Evolutionary conservation across 2,888 invertebrate species (phyloP).

Genomic region (Melikaiella ostensackeni): DNA sequence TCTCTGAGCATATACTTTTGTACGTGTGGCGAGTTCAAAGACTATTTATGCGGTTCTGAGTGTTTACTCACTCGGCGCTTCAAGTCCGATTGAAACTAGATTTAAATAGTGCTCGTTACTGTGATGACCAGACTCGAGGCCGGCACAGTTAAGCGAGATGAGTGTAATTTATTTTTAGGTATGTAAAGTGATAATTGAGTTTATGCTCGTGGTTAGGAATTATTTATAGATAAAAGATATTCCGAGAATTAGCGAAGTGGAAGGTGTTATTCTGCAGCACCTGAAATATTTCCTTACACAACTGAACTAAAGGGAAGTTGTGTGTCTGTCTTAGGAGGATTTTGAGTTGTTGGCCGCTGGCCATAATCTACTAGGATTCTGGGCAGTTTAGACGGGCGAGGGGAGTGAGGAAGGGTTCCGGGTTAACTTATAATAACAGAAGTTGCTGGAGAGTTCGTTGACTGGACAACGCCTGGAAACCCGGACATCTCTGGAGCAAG

Average conservation of each 20-base stretch:
- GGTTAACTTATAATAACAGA: slow-evolving; percentile 78
- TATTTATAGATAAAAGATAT: too few species aligned
- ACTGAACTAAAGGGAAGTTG: slow-evolving; percentile 73
- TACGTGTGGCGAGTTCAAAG: too few species aligned
- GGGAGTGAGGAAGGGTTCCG: slow-evolving; percentile 55
- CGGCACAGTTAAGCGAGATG: too few species aligned
- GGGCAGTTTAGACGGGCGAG: slow-evolving; percentile 52
- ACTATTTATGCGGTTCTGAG: too few species aligned
- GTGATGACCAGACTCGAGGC: too few species aligned
- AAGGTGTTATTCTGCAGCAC: slow-evolving; percentile 75
- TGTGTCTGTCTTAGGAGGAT: slow-evolving; percentile 68
- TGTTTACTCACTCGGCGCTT: too few species aligned
- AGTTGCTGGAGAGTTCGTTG: slow-evolving; percentile 74
- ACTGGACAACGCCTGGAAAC: slow-evolving; percentile 71
- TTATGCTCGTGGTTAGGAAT: too few species aligned
- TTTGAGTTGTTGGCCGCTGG: slow-evolving; percentile 74
- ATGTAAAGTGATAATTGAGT: too few species aligned
- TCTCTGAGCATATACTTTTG: too few species aligned
- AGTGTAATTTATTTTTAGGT: too few species aligned
- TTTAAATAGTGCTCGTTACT: too few species aligned
- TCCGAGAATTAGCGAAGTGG: slow-evolving; percentile 53
- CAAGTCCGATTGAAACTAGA: too few species aligned
- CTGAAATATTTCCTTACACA: slow-evolving; percentile 72
- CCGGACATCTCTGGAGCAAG: slow-evolving; percentile 66
- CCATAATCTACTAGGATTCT: slow-evolving; percentile 71